Evolutionary conservation across 2,113 vertebrate species (phyloP).

Genomic region (Pimephales promelas): DNA sequence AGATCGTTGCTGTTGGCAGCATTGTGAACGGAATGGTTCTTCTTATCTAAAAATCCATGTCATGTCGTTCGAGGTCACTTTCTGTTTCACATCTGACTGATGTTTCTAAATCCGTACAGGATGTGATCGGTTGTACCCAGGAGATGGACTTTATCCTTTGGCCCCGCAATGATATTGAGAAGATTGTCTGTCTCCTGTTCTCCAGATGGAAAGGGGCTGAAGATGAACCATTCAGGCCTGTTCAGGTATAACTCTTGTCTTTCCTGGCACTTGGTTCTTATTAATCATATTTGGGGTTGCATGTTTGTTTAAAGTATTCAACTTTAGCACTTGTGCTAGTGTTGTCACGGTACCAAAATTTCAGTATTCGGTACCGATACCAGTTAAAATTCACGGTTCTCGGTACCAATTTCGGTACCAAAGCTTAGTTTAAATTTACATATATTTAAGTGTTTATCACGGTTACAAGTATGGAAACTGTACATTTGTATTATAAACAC

Average conservation of each 20-base stretch:
- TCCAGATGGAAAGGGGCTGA: constrained; percentile 98
- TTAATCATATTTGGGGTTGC: neutral
- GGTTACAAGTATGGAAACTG: too few relatives aligned
- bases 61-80: neutral
- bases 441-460: too few relatives aligned
- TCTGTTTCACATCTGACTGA: neutral
- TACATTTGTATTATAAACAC: too few relatives aligned
- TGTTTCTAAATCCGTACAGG: constrained; percentile 69
- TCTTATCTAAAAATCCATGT: neutral
- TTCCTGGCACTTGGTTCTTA: too few relatives aligned
- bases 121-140: constrained; percentile 98
- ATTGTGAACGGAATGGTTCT: neutral
- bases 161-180: constrained; percentile 98
- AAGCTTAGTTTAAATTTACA: too few relatives aligned
- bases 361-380: too few relatives aligned
- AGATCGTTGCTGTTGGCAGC: neutral
- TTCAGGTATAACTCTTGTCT: constrained; percentile 81
- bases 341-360: too few relatives aligned
- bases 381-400: too few relatives aligned
- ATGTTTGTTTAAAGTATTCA: neutral
- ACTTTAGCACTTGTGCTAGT: too few relatives aligned
- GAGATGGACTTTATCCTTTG: constrained; percentile 99
- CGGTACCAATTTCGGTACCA: too few relatives aligned
- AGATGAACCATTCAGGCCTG: constrained; percentile 94
- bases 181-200: constrained; percentile 98